Conservation (phyloP, 2,113 vertebrate species). For the Herpailurus yagouaroundi region DNA sequence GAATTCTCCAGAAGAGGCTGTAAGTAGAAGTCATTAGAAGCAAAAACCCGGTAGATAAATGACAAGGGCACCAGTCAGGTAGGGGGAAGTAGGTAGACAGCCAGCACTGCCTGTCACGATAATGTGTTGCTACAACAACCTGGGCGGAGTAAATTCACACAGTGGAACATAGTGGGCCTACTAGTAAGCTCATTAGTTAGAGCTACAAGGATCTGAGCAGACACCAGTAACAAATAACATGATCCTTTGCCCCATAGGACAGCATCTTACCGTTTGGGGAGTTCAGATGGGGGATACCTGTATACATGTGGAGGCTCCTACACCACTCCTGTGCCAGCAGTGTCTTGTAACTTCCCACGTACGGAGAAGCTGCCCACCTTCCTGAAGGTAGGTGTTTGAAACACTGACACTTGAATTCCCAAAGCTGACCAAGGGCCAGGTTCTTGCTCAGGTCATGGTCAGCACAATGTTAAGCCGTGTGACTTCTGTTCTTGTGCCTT, state of each 20-base stretch:
- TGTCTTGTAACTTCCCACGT: not conserved
- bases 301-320: not conserved
- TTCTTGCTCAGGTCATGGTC: conserved; percentile 11
- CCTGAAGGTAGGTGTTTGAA: not conserved
- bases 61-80: not conserved
- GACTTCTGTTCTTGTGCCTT: conserved; percentile 66
- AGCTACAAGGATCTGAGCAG: not conserved
- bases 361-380: not conserved
- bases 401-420: not conserved
- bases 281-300: not conserved
- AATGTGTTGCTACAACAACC: not conserved
- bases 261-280: not conserved
- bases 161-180: not conserved
- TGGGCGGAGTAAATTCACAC: not conserved
- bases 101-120: not conserved
- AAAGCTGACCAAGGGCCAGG: conserved; percentile 8
- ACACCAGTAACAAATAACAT: not conserved
- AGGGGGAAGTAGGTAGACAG: not conserved
- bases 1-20: not conserved
- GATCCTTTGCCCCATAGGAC: not conserved
- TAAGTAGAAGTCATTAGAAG: not conserved
- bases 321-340: not conserved
- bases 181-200: not conserved
- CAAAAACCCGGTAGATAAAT: not conserved
- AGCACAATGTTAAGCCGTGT: conserved; percentile 37